Evolutionary conservation across 1,140 invertebrate genomes (phyloP), one percentile per base, ranked within the genome.

Genomic region (Drosophila setifemur): DNA sequence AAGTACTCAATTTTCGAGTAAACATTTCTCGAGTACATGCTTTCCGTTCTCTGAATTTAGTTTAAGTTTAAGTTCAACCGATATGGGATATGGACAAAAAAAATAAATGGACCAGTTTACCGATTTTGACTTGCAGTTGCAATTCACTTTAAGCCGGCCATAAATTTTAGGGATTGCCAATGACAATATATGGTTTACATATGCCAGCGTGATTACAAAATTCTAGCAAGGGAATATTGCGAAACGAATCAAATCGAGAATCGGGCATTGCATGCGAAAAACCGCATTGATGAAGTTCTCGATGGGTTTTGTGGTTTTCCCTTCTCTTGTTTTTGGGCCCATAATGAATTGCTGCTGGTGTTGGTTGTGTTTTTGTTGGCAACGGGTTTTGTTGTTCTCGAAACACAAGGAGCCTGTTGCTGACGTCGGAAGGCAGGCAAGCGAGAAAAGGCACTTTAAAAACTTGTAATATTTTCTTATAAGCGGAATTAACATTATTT

Each of bases 381-480:
- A 21, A 16, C 9, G n/a, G 42, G 23, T 54, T 14, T 58, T 9
- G 11, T 31, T 35, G 37, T 48, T 37, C 14, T 31, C 43, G 39
- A 26, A 39, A 60, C 35, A 50, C 54, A 44, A 44, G 67, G 37
- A 53, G 77, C 77, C 77, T 81, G 77, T 81, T 82, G 72, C 77
- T 81, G 55, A 37, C 72, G 71, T 52, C 33, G 19, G 37, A n/a
- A 35, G 47, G 14, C 60, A 73, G 42, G 8, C 18, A 37, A 9
- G 9, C 18, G 14, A 44, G 19, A 35, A 35, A 11, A 26, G 14
- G 14, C 33, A 37, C 33, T 37, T 2, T 12, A 2, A 37, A 18
- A 2, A 23, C 2, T 23, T 23, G 21, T 2, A 23, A 23, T n/a
- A 23, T 2, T 23, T 3, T 23, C 21, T 23, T 23, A 23, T n/a